These are phyloP conservation scores for Naja naja DNA, from an alignment of 2,113 vertebrate genomes.

Conservation along the genomic window DNA sequence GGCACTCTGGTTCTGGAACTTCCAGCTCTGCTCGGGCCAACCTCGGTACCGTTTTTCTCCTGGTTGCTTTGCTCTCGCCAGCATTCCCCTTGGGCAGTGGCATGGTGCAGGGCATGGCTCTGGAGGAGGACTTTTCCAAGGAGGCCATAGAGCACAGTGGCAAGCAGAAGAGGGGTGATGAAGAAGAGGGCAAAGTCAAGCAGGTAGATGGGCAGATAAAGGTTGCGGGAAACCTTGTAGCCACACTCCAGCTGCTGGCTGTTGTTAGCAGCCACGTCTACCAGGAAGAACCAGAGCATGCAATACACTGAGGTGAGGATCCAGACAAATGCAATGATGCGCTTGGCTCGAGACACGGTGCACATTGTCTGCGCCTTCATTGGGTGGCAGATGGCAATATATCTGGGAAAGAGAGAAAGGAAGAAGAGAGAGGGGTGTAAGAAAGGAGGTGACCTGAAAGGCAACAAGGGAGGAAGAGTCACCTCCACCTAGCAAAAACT, in stretches of 20 bases:
- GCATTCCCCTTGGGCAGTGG: slow-evolving; percentile 55
- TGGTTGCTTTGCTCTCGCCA: slow-evolving; percentile 51
- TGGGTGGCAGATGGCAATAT: slow-evolving; percentile 79
- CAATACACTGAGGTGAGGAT: slow-evolving; percentile 76
- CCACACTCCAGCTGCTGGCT: slow-evolving; percentile 71
- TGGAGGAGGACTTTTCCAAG: slow-evolving; percentile 76
- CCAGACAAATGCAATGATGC: slow-evolving; percentile 74
- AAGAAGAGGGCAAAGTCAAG: slow-evolving; percentile 82
- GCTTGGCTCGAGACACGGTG: slow-evolving; percentile 75
- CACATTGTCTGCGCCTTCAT: slow-evolving; percentile 76
- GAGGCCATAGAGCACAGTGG: slow-evolving; percentile 74
- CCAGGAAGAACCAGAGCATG: slow-evolving; percentile 82
- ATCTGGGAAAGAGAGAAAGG: slow-evolving; percentile 55
- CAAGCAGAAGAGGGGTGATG: slow-evolving; percentile 71
- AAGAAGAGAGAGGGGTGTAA: neutral
- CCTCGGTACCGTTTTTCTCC: neutral
- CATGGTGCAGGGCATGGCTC: slow-evolving; percentile 65
- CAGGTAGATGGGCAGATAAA: slow-evolving; percentile 83
- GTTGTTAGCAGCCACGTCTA: slow-evolving; percentile 72
- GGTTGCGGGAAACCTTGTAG: slow-evolving; percentile 78
- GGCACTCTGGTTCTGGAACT: slow-evolving; percentile 57
- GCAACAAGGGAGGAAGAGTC: too few species aligned
- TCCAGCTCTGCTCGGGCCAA: slow-evolving; percentile 31
- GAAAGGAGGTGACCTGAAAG: neutral
- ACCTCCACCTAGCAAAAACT: neutral